Evolutionary conservation across 2,888 invertebrate genomes (phyloP), one percentile per base, ranked within the genome.

Genomic region (Hedychridium roseum): DNA sequence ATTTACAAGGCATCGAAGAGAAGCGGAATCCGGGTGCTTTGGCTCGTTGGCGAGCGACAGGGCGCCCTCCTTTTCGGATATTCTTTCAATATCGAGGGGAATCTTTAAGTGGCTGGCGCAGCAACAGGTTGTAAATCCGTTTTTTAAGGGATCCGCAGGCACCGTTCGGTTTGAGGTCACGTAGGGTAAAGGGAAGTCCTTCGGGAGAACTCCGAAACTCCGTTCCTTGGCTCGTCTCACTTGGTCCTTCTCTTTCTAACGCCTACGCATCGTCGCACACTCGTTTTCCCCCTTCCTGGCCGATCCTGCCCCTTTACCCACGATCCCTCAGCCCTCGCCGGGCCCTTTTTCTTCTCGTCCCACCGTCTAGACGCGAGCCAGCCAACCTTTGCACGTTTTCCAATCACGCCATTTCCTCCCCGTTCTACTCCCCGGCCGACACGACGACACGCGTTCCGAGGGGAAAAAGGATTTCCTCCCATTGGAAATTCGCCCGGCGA

Each of bases 61-160:
- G n/a, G n/a, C 61, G 56, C 64, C 71, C 66, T 68, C 60, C 55
- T 67, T 70, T 72, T 72, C 71, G 73, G 75, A 77, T 78, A 78
- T 77, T 77, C 77, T 78, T 78, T 76, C 78, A 74, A 78, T 78
- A 78, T 78, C 76, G 78, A 78, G 78, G 78, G 78, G 78, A 76
- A 78, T 78, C 77, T 78, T 78, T 78, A 78, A 78, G 77, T 77
- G 78, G 75, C 68, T 72, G 53, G 46, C 42, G 47, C 67, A 76
- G 77, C 78, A 78, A 78, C 78, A 78, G 78, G 78, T 78, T 78
- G 78, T 77, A 78, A 78, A 78, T 75, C 74, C 74, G 74, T 74
- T 74, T 73, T 73, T 72, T 72, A 71, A 74, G 71, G 71, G 72
- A 70, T 68, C 64, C 61, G 54, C 64, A 56, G 57, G 54, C 57